Base-by-base conservation (phyloP, 30 jellyfish, hydroid and myxozoan species). In the Turritopsis rubra region DNA sequence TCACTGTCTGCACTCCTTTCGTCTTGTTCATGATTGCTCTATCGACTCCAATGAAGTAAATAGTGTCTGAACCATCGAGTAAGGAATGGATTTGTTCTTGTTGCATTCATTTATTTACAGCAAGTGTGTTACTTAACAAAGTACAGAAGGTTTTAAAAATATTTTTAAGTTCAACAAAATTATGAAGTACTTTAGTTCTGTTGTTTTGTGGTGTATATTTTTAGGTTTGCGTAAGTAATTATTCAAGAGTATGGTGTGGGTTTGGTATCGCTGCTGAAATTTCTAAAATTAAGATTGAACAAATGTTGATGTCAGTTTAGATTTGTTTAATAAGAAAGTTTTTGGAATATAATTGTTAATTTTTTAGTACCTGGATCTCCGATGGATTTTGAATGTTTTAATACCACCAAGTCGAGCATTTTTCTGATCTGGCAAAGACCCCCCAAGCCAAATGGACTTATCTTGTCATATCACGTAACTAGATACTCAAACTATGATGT, bases 311-410 rank as follows among this genome's bases (percentile, higher is more conserved):
- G 28, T 23, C 21, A 16, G 19, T 27, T 68, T 7, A n/a, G 77
- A n/a, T 19, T 68, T 0, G 9, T 27, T 0, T 68, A 9, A n/a
- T 1, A 19, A 1, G 27, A 19, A 27, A 23, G 28, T 23, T 27
- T 27, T 9, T 8, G 9, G 60, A 41, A 41, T 41, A 41, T 3
- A 68, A n/a, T 23, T 68, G 28, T 19, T 66, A n/a, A 8, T 68
- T 68, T n/a, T 68, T 68, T 19, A 68, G 77, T 68, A 68, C 77
- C 77, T 68, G 77, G 77, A n/a, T 22, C 77, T 7, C 77, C 77
- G 9, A 68, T 8, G 16, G 9, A 23, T 0, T 1, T 68, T 68
- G 1, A n/a, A n/a, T 68, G 77, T 27, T 9, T 16, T 8, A n/a
- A 68, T 1, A 68, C 77, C 28, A n/a, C 77, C 8, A 27, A 23